Conservation (phyloP, 2,888 invertebrate species). For the Crematogaster levior region DNA sequence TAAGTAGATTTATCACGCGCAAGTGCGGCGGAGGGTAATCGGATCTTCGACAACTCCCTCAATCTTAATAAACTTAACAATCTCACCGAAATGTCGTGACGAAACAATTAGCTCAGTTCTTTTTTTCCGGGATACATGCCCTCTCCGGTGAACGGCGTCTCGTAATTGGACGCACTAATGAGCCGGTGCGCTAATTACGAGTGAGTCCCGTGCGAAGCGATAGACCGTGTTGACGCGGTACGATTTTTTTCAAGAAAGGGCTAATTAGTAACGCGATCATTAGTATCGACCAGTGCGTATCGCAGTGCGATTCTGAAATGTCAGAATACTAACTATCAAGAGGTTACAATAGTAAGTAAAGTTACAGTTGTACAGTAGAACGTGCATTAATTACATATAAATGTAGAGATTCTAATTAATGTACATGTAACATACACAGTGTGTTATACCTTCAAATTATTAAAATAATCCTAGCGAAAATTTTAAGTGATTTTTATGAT, state of each 20-base stretch:
- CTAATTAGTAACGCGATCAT: slow-evolving; percentile 44
- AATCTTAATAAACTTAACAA: slow-evolving; percentile 48
- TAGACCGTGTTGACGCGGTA: slow-evolving; percentile 25
- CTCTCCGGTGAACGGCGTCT: neutral
- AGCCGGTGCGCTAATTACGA: slow-evolving; percentile 41
- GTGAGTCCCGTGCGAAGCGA: slow-evolving; percentile 34
- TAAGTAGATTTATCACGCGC: slow-evolving; percentile 68
- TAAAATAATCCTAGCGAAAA: neutral
- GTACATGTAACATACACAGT: no score
- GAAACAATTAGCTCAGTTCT: slow-evolving; percentile 27
- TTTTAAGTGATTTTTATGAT: neutral
- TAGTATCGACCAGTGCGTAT: slow-evolving; percentile 30
- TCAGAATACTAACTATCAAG: neutral
- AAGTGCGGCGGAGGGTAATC: slow-evolving; percentile 42
- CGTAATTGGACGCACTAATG: slow-evolving; percentile 48
- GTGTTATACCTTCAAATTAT: neutral
- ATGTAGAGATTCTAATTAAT: no score
- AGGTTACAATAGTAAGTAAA: neutral
- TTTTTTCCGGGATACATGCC: slow-evolving; percentile 11
- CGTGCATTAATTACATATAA: slow-evolving; percentile 6
- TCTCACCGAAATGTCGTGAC: slow-evolving; percentile 47
- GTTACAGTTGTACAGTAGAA: neutral
- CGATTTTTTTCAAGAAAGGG: slow-evolving; percentile 29
- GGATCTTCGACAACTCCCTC: slow-evolving; percentile 52
- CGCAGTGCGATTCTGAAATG: neutral